Conservation (phyloP, 2,797 vertebrate species). For the Loriculus beryllinus region DNA sequence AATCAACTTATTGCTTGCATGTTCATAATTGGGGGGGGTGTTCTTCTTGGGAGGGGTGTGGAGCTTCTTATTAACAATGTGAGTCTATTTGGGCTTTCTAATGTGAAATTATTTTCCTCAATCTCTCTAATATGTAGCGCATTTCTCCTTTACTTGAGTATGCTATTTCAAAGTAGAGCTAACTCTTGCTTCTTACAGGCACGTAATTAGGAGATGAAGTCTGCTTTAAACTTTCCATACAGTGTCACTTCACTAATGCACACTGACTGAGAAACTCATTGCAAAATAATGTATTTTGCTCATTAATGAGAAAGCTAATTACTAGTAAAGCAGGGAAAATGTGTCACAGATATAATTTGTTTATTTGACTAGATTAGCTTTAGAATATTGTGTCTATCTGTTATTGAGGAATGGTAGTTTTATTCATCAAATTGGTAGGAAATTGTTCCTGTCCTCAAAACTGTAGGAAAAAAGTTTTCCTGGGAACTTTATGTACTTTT, state of each 20-base stretch:
- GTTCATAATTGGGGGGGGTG: conserved; percentile 47
- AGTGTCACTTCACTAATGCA: conserved; percentile 51
- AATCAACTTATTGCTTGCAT: conserved; percentile 78
- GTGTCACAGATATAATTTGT: neutral
- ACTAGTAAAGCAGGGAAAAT: neutral
- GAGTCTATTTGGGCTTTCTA: conserved; percentile 70
- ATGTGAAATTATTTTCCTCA: conserved; percentile 39
- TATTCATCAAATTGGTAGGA: neutral
- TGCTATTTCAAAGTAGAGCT: conserved; percentile 34
- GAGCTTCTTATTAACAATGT: conserved; percentile 70
- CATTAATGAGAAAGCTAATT: conserved; percentile 44
- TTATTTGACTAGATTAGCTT: neutral
- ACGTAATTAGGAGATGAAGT: conserved; percentile 36
- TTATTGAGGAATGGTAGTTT: neutral
- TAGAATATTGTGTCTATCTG: neutral
- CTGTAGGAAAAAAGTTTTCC: neutral
- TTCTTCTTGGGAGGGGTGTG: conserved; percentile 63
- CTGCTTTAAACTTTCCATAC: conserved; percentile 33
- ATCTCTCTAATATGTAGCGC: conserved; percentile 25
- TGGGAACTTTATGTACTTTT: neutral
- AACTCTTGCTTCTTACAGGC: conserved; percentile 49
- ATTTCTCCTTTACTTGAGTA: conserved; percentile 7
- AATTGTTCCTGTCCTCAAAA: neutral
- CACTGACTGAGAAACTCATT: conserved; percentile 33
- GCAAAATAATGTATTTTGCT: conserved; percentile 37